Conservation (phyloP, 2,888 invertebrate species). For the Tipula confusa region DNA sequence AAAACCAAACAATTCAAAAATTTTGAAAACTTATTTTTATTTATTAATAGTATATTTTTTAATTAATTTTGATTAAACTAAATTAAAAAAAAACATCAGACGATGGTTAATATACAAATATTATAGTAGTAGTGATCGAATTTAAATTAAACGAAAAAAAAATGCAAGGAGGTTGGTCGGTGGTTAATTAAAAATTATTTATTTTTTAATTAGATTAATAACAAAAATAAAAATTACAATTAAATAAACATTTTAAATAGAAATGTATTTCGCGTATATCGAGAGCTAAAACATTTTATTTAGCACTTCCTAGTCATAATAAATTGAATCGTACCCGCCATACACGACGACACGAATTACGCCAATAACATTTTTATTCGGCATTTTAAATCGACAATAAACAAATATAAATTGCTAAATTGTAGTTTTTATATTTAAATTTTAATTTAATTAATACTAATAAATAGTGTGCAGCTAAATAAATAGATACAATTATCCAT, state of each 20-base stretch:
- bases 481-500: not conserved
- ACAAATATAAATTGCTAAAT: not conserved
- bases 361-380: not conserved
- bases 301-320: constrained; percentile 3
- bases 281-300: not conserved
- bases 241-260: not conserved
- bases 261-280: not conserved
- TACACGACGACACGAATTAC: not conserved
- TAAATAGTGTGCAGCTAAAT: not conserved
- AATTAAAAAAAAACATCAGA: not conserved
- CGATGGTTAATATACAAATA: not conserved
- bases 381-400: not conserved
- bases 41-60: constrained; percentile 14
- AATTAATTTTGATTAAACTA: not conserved
- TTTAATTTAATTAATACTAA: constrained; percentile 21
- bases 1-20: not conserved
- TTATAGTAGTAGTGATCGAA: not conserved
- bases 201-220: constrained; percentile 8
- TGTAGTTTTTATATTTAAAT: constrained; percentile 21
- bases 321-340: not conserved
- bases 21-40: not conserved
- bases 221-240: not conserved
- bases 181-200: not conserved
- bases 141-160: not conserved
- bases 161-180: not conserved